Conservation (phyloP, 2,113 vertebrate species). For the Bungarus multicinctus region DNA sequence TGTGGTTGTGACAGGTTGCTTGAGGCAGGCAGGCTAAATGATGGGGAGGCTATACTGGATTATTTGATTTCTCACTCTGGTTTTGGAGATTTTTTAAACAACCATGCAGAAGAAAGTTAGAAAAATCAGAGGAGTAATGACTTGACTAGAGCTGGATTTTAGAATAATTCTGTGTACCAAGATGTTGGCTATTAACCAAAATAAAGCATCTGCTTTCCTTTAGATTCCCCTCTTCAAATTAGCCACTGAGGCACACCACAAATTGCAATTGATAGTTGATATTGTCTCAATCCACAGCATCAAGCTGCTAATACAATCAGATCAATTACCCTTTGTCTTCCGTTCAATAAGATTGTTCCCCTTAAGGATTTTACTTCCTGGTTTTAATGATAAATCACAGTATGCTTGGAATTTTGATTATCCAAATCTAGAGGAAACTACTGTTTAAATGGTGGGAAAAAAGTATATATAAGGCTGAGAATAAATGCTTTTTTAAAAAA, state of each 20-base stretch:
- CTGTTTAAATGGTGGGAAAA: conserved; percentile 52
- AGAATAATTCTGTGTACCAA: not conserved
- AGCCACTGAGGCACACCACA: conserved; percentile 19
- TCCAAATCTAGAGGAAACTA: not conserved
- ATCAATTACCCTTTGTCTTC: conserved; percentile 45
- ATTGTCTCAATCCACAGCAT: conserved; percentile 30
- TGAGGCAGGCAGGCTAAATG: not conserved
- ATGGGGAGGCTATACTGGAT: not conserved
- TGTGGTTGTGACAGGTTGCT: not conserved
- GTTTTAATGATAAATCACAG: conserved; percentile 49
- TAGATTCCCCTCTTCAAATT: not conserved
- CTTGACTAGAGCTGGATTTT: not conserved
- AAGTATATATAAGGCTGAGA: conserved; percentile 46
- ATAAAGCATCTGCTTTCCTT: not conserved
- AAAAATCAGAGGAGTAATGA: not conserved
- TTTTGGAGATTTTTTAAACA: not conserved
- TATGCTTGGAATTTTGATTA: conserved; percentile 24
- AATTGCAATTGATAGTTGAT: too few relatives aligned
- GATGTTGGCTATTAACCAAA: not conserved
- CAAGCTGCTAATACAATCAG: conserved; percentile 26
- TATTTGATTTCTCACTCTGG: not conserved
- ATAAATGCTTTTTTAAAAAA: conserved; percentile 38
- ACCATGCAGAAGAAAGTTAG: not conserved
- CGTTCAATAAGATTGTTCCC: conserved; percentile 28
- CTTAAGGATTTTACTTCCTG: conserved; percentile 36